These are phyloP conservation scores for Scolopax bukidnonensis DNA, from an alignment of 2,797 vertebrate genomes.

Conservation along the genomic window DNA sequence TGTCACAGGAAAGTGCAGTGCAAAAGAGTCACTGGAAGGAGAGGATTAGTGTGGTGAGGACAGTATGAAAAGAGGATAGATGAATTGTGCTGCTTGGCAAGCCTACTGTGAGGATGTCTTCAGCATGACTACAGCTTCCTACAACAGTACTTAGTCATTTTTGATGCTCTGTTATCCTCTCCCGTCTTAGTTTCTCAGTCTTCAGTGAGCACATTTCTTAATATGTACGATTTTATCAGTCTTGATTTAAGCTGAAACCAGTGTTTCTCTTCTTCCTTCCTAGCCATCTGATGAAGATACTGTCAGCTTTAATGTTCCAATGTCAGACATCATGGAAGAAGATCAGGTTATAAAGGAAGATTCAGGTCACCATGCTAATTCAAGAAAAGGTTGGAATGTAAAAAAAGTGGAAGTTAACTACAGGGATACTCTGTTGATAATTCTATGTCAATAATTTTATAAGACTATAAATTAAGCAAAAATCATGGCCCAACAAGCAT, in stretches of 20 bases:
- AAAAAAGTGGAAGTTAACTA: background rate
- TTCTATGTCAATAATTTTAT: background rate
- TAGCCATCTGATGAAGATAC: conserved; percentile 95
- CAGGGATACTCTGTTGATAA: background rate
- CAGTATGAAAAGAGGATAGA: background rate
- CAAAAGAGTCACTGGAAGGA: background rate
- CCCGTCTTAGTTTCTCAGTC: background rate
- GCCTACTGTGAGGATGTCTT: background rate
- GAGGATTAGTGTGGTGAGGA: background rate
- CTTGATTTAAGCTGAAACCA: background rate
- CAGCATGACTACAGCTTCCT: background rate
- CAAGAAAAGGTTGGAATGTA: conserved; percentile 82
- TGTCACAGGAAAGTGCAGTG: background rate
- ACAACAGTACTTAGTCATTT: background rate
- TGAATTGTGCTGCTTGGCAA: background rate
- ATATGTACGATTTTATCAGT: background rate
- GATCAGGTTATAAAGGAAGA: conserved; percentile 88
- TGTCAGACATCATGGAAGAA: conserved; percentile 93
- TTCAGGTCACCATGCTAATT: conserved; percentile 82
- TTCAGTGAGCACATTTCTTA: background rate
- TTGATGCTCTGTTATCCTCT: background rate
- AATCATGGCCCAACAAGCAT: background rate
- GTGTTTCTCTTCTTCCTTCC: background rate
- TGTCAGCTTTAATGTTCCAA: conserved; percentile 88
- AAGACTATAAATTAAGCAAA: background rate